Base-by-base conservation (phyloP, 2,888 invertebrate species). In the Meiosimyza platycephala region DNA sequence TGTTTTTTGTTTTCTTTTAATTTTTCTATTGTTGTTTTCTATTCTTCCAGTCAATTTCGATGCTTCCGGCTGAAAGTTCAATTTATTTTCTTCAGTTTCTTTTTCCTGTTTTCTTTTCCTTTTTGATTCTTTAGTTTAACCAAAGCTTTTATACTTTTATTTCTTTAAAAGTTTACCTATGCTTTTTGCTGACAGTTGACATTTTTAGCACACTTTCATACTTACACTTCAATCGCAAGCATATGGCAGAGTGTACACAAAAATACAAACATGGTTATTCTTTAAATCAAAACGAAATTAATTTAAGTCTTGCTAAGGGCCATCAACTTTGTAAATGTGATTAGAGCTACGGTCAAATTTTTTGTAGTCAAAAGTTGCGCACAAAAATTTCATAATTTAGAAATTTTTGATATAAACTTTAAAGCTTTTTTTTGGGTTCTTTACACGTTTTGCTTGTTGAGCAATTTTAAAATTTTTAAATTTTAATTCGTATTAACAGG, bases 31-130 rank as follows among this genome's bases (percentile, higher is more conserved):
- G 6, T 60, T 5, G 52, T 52, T 40, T 60, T 54, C 6, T 52
- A 12, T 40, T 70, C 40, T 70, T 60, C 52, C 54, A 60, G 62
- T 51, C 70, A 70, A 70, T 70, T 70, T 70, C 62, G 60, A 50
- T 69, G 60, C 60, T 69, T 60, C 51, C 60, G 59, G 69, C 62
- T 70, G 18, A 28, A 62, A 70, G 70, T 70, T 69, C 62, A 62
- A 62, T 62, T 70, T 47, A 52, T 33, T 62, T 62, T 54, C n/a
- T 62, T 18, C n/a, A 59, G 50, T 52, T 70, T 70, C 62, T 12
- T 12, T 40, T 6, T 40, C 52, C 15, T 22, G 54, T 50, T 50
- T 68, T 48, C 28, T 22, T 59, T 47, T 68, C 5, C n/a, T 12
- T 55, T 55, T 6, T 40, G 9, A 9, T 18, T 18, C 12, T 9